These are phyloP conservation scores for Alexandromys fortis DNA, from an alignment of 2,113 vertebrate genomes.

Conservation along the genomic window DNA sequence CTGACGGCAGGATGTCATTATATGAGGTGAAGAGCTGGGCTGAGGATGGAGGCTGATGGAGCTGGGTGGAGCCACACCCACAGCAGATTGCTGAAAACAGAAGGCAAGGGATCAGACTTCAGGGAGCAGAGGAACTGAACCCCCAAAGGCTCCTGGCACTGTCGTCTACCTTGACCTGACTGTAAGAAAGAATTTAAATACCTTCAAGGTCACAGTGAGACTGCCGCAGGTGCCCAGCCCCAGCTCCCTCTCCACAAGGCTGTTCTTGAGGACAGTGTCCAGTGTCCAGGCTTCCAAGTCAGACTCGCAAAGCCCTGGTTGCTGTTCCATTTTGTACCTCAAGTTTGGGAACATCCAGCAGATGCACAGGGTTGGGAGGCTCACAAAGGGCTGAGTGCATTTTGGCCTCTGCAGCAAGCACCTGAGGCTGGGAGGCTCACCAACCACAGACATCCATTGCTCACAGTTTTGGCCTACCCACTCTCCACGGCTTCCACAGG, in stretches of 20 bases:
- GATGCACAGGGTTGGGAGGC: background rate
- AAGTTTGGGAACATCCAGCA: background rate
- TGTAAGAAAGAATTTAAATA: background rate
- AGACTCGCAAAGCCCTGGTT: background rate
- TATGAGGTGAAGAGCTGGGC: background rate
- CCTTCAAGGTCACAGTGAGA: background rate
- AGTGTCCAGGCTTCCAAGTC: background rate
- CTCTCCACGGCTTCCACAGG: background rate
- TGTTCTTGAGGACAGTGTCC: background rate
- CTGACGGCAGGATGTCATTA: background rate
- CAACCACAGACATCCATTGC: background rate
- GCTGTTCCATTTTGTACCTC: background rate
- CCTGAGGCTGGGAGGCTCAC: background rate
- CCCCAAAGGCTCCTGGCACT: background rate
- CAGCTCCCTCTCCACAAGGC: background rate
- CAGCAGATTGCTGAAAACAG: no score
- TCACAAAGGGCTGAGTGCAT: background rate
- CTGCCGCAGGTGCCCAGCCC: background rate
- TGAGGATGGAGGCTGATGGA: background rate
- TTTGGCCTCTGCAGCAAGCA: background rate
- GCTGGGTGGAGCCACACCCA: background rate
- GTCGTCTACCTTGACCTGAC: background rate
- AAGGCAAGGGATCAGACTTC: background rate
- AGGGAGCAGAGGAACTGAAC: background rate
- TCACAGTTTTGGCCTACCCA: background rate